Base-by-base conservation (phyloP, 2,888 invertebrate species). In the Diplazon laetatorius region DNA sequence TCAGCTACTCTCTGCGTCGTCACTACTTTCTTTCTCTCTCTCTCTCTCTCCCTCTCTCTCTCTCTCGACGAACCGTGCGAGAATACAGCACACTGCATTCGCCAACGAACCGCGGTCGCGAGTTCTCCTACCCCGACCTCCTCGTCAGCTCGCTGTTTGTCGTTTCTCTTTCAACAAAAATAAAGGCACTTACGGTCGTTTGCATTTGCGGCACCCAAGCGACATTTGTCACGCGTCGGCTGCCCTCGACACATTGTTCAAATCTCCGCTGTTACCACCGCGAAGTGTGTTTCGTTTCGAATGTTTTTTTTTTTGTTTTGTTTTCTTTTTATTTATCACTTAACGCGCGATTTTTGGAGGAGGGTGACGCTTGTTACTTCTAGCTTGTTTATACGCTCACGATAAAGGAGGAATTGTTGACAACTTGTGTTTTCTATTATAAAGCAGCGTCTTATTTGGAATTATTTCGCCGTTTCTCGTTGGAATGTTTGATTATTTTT, bases 161-260 rank as follows among this genome's bases (percentile, higher is more conserved):
- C 62, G 22, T 66, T 76, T 57, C 42, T 20, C 57, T 65, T 42
- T 73, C 22, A 22, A 63, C 62, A 59, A 77, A 77, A 62, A 59
- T 76, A 71, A 68, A 48, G 66, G 48, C 68, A 73, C 72, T 73
- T 68, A 22, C 62, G 72, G 48, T 59, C 55, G 37, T 63, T 60
- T 57, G 70, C 65, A 59, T 37, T 35, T 48, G 46, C 22, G 48
- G 14, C 35, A 48, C 60, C 37, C 39, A 48, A 48, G 18, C 42
- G 50, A 37, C 44, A 68, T 60, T 70, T 59, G 70, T 70, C 70
- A 50, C 59, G 22, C 37, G 50, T 59, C 25, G 20, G 22, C 70
- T 70, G 57, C 39, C 35, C 35, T 42, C 52, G 71, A 42, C 46
- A 60, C 42, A 39, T 68, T 68, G 20, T 65, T 65, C 60, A 57